phyloP scores from a whole-genome alignment of 2,113 vertebrate species.

The Gallinago media region DNA sequence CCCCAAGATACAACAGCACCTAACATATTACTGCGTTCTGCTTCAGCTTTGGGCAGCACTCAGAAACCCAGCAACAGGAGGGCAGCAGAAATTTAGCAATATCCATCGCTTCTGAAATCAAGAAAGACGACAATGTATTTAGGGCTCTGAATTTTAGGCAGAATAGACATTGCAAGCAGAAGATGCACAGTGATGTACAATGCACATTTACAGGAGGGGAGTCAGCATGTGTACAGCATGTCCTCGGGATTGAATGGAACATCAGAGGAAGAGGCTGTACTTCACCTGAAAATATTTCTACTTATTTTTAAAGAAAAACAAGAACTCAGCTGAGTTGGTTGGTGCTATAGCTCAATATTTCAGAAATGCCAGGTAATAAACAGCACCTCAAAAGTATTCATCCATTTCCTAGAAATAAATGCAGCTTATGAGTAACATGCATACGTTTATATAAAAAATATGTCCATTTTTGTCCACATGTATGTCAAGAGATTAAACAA shows the following conservation, averaged over 20 bases:
- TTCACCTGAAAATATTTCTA: neutral
- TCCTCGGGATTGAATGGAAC: neutral
- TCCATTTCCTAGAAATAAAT: neutral
- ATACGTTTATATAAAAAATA: neutral
- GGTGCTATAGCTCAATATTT: neutral
- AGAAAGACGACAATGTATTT: neutral
- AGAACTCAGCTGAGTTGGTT: neutral
- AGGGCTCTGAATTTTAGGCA: neutral
- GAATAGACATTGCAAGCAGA: neutral
- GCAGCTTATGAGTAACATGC: neutral
- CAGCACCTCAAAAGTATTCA: neutral
- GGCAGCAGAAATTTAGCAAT: neutral
- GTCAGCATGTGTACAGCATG: neutral
- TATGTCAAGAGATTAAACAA: neutral
- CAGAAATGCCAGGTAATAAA: neutral
- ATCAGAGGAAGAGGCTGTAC: neutral
- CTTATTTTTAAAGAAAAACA: neutral
- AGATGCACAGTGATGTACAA: neutral
- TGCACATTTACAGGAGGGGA: neutral
- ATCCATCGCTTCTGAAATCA: neutral
- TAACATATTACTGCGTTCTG: neutral
- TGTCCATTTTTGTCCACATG: neutral
- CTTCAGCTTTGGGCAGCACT: neutral
- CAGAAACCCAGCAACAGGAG: neutral
- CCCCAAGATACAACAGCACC: neutral